Evolutionary conservation across 2,888 invertebrate genomes (phyloP), one percentile per base, ranked within the genome.

Genomic region (Argyresthia goedartella): DNA sequence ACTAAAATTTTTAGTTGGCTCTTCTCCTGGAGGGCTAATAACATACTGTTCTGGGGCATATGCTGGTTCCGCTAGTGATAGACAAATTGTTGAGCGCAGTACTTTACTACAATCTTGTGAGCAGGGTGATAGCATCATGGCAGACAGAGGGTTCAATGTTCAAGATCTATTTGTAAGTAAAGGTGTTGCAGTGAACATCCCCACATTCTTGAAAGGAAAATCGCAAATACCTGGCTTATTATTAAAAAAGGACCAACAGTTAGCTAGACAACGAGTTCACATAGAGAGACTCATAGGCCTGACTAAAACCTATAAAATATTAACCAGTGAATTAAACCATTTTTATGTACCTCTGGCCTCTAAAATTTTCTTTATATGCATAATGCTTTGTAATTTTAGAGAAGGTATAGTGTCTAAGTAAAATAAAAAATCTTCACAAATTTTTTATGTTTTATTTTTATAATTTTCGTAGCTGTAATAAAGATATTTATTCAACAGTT

Each of bases 211-310:
- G 8, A 53, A 54, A 44, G 54, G 51, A 16, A 51, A 51, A 43
- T 36, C 50, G n/a, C 54, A 54, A 41, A 25, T 51, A 7, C 51
- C 54, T 11, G 54, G 47, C 6, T 4, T 41, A 3, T 43, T 43
- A 35, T 15, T 47, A 33, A 48, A 47, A 50, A 8, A 1, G 4
- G 45, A 62, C 56, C 34, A 67, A 57, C 49, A 65, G 60, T 10
- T 71, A 54, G 52, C 65, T 8, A 47, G 47, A 13, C 16, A 53
- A 25, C 16, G 53, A 7, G 47, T 53, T 16, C 52, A 52, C 49
- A 52, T 52, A 50, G 33, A 50, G 33, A 36, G 53, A 33, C 14
- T 50, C 9, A 53, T 47, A 35, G 51, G 50, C 1, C 50, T 53
- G 34, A 50, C 51, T 8, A 53, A 53, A 51, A 51, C 53, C 13